These are phyloP conservation scores for Papilio polytes DNA, from an alignment of 1,140 invertebrate genomes.

Conservation along the genomic window DNA sequence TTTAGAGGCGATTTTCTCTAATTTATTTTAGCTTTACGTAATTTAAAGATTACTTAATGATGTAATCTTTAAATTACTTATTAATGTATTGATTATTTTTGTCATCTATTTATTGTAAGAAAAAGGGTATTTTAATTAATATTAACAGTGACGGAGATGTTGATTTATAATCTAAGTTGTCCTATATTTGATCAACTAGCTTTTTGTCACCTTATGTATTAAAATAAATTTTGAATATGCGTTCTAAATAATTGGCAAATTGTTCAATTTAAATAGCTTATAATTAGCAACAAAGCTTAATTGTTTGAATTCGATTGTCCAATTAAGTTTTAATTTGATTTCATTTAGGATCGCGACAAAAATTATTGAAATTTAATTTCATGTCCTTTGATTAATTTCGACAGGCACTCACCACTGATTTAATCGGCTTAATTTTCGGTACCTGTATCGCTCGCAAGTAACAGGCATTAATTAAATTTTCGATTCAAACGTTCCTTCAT, in stretches of 20 bases:
- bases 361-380: slow-evolving; percentile 1
- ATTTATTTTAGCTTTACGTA: background rate
- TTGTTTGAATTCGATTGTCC: background rate
- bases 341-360: background rate
- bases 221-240: too few relatives aligned
- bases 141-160: too few relatives aligned
- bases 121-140: too few relatives aligned
- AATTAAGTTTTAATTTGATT: background rate
- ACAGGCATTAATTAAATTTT: background rate
- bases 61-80: too few relatives aligned
- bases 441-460: background rate
- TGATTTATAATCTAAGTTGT: too few relatives aligned
- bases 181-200: too few relatives aligned
- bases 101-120: too few relatives aligned
- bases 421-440: slow-evolving; percentile 11
- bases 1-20: background rate
- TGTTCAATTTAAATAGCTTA: background rate
- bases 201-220: too few relatives aligned
- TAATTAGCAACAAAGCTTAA: background rate
- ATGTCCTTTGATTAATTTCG: slow-evolving; percentile 5
- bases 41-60: too few relatives aligned
- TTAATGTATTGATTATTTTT: background rate
- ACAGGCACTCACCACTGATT: background rate
- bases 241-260: too few relatives aligned
- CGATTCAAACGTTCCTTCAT: slow-evolving; percentile 1